Percentiles rank a stretch among this genome's conserved stretches.
These are phyloP conservation scores for Novumbra hubbsi DNA, from an alignment of 2,797 vertebrate genomes.

Conservation along the genomic window DNA sequence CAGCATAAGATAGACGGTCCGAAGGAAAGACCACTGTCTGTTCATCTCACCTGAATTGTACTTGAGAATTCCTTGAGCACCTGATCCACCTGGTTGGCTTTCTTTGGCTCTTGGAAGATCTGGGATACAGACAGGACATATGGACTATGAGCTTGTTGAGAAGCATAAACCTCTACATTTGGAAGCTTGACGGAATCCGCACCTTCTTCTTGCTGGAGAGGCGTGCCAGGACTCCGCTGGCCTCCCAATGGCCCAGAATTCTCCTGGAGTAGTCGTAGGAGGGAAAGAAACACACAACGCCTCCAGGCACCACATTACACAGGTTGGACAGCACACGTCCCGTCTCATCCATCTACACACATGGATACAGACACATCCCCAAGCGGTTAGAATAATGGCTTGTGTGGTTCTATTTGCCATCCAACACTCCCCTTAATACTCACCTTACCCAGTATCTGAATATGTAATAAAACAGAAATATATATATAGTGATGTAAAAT, in stretches of 20 bases:
- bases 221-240: constrained; percentile 76
- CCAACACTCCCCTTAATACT: no score
- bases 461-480: no score
- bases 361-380: constrained; percentile 17
- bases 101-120: constrained; percentile 96
- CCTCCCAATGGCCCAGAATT: constrained; percentile 85
- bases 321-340: constrained; percentile 90
- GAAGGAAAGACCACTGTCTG: neutral
- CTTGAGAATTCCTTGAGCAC: constrained; percentile 86
- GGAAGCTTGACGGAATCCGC: neutral
- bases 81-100: constrained; percentile 88
- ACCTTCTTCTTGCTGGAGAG: constrained; percentile 90
- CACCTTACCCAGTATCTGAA: no score
- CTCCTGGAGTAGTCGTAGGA: constrained; percentile 90
- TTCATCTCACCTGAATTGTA: constrained; percentile 83
- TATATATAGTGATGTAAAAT: no score
- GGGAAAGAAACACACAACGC: constrained; percentile 94
- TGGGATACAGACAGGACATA: constrained; percentile 49
- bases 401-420: no score
- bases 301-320: constrained; percentile 89
- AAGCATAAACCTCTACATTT: neutral
- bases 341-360: constrained; percentile 86
- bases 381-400: neutral
- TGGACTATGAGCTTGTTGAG: neutral
- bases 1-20: neutral